Evolutionary conservation across 2,113 vertebrate genomes (phyloP).

Genomic region (Saguinus midas): DNA sequence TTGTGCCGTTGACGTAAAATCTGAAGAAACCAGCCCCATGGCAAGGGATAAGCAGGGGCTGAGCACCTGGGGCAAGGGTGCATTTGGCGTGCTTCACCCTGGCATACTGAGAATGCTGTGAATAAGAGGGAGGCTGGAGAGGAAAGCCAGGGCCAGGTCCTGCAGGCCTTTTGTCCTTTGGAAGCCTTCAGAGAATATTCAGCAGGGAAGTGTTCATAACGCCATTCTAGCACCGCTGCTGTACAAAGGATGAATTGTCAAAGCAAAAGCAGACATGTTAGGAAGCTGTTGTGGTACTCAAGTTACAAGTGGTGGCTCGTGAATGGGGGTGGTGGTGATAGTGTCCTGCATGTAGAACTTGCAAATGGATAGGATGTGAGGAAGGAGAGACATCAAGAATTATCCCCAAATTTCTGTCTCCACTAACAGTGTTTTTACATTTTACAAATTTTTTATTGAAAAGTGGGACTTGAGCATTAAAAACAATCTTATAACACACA

Average conservation of each 20-base stretch:
- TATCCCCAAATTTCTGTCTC: not conserved
- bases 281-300: not conserved
- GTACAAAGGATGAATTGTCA: not conserved
- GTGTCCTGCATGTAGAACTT: not conserved
- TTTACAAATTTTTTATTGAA: not conserved
- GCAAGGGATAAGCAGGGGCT: not conserved
- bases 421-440: not conserved
- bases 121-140: not conserved
- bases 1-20: not conserved
- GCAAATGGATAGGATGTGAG: not conserved
- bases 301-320: not conserved
- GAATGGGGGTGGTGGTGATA: not conserved
- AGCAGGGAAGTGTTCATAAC: not conserved
- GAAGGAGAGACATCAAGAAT: not conserved
- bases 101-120: not conserved
- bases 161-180: not conserved
- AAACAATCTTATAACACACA: not conserved
- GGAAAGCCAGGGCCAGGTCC: not conserved
- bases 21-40: not conserved
- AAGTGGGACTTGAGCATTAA: not conserved
- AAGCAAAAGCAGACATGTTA: not conserved
- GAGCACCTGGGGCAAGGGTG: not conserved
- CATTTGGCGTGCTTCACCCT: not conserved
- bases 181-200: not conserved
- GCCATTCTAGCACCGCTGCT: not conserved